phyloP scores from a whole-genome alignment of 2,888 invertebrate genomes.

The Leptura quadrifasciata region DNA sequence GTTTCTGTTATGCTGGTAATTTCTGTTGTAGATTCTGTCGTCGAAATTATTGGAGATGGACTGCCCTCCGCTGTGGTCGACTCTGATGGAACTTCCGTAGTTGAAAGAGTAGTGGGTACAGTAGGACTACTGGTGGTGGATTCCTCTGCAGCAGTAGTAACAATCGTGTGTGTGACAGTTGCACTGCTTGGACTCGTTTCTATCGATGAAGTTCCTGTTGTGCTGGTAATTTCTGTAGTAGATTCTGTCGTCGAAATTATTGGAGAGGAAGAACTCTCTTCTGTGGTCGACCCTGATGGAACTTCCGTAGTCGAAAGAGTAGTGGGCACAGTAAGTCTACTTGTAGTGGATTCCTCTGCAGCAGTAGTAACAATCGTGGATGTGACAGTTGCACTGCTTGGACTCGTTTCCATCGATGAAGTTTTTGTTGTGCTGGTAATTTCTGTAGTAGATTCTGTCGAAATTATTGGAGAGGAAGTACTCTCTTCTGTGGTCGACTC shows the following conservation, averaged over 20 bases:
- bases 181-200: not conserved
- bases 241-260: not conserved
- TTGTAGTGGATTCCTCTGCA: not conserved
- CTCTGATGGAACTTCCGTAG: not conserved
- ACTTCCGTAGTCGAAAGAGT: not conserved
- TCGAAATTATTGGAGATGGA: not conserved
- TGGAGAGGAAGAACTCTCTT: not conserved
- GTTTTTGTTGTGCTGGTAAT: too few species aligned
- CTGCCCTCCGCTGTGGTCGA: not conserved
- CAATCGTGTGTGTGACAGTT: not conserved
- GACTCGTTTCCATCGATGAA: too few species aligned
- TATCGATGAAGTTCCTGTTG: slow-evolving; percentile 1
- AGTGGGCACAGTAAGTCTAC: too few species aligned
- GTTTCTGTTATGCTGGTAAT: not conserved
- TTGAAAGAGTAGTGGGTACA: not conserved
- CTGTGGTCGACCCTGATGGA: not conserved
- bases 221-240: not conserved
- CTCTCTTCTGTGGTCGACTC: not conserved
- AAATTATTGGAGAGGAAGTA: too few species aligned
- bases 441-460: too few species aligned
- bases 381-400: not conserved
- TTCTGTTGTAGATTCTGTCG: not conserved
- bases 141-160: not conserved
- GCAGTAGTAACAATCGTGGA: not conserved
- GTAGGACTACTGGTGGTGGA: not conserved